Conservation (phyloP, 1,140 invertebrate genomes). For the Drosophila elegans region DNA sequence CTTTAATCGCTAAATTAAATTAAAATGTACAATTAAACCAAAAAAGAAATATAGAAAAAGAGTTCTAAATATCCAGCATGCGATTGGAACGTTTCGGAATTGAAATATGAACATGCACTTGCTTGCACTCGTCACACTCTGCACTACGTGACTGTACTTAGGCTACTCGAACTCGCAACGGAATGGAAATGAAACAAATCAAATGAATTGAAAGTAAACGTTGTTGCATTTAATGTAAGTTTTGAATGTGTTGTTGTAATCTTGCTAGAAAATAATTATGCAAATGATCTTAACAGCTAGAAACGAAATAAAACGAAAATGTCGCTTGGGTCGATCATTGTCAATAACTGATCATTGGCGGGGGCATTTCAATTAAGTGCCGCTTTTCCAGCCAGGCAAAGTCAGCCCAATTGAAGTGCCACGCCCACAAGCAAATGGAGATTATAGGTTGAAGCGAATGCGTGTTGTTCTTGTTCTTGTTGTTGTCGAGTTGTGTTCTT, state of each 20-base stretch:
- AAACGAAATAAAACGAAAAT: slow-evolving; percentile 48
- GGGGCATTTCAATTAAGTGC: slow-evolving; percentile 72
- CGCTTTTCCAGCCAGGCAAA: slow-evolving; percentile 71
- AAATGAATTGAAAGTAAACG: slow-evolving; percentile 61
- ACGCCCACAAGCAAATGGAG: slow-evolving; percentile 35
- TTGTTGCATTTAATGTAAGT: slow-evolving; percentile 70
- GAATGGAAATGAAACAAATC: slow-evolving; percentile 64
- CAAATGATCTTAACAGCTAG: slow-evolving; percentile 65
- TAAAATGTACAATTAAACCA: slow-evolving; percentile 16
- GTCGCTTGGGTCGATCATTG: slow-evolving; percentile 26
- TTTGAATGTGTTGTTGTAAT: slow-evolving; percentile 43
- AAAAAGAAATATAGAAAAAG: slow-evolving; percentile 27
- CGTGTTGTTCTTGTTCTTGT: slow-evolving; percentile 35
- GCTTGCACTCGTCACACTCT: slow-evolving; percentile 42
- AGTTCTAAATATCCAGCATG: slow-evolving; percentile 34
- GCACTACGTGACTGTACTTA: slow-evolving; percentile 62
- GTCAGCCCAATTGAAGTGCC: slow-evolving; percentile 69
- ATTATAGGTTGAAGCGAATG: slow-evolving; percentile 46
- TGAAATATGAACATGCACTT: slow-evolving; percentile 50
- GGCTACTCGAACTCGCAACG: slow-evolving; percentile 55
- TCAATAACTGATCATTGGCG: slow-evolving; percentile 20
- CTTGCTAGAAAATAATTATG: slow-evolving; percentile 51
- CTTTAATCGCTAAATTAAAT: slow-evolving; percentile 20
- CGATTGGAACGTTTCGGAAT: slow-evolving; percentile 18
- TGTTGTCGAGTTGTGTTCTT: slow-evolving; percentile 38